Percentiles rank a stretch among this genome's conserved stretches.
Conservation (phyloP, 2,797 vertebrate species). For the Somateria mollissima region DNA sequence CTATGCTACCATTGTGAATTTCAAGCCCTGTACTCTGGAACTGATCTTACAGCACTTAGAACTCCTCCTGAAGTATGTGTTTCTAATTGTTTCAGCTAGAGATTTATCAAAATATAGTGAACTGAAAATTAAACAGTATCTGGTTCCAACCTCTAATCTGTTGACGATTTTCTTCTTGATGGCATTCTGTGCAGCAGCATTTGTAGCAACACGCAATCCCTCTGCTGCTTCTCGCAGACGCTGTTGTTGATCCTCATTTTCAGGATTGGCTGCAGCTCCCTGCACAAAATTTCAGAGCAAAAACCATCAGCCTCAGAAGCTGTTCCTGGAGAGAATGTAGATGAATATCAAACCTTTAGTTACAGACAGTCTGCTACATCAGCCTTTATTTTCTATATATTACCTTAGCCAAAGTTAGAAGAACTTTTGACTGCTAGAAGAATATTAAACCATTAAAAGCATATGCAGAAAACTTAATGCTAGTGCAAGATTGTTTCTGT, state of each 20-base stretch:
- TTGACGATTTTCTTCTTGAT: conserved; percentile 99
- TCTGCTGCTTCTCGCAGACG: conserved; percentile 95
- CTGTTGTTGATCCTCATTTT: conserved; percentile 98
- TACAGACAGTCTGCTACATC: not conserved
- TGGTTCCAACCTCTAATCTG: conserved; percentile 89
- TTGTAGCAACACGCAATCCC: conserved; percentile 95
- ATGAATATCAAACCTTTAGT: not conserved
- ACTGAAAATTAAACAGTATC: not conserved
- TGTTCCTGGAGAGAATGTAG: not conserved
- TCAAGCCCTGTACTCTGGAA: not conserved
- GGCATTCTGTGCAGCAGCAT: conserved; percentile 97
- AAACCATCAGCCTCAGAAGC: not conserved
- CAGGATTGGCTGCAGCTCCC: conserved; percentile 97
- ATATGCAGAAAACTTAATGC: not conserved
- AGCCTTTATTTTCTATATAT: not conserved
- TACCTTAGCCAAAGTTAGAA: not conserved
- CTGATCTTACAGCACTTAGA: not conserved
- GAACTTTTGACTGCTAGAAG: not conserved
- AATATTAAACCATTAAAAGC: not conserved
- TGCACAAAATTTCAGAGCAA: conserved; percentile 58
- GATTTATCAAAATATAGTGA: not conserved
- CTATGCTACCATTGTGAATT: not conserved
- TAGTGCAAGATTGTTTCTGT: not conserved
- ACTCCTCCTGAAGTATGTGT: not conserved
- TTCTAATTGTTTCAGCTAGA: not conserved